phyloP scores from a whole-genome alignment of 2,888 invertebrate species.

The Rhorus exstirpatorius region DNA sequence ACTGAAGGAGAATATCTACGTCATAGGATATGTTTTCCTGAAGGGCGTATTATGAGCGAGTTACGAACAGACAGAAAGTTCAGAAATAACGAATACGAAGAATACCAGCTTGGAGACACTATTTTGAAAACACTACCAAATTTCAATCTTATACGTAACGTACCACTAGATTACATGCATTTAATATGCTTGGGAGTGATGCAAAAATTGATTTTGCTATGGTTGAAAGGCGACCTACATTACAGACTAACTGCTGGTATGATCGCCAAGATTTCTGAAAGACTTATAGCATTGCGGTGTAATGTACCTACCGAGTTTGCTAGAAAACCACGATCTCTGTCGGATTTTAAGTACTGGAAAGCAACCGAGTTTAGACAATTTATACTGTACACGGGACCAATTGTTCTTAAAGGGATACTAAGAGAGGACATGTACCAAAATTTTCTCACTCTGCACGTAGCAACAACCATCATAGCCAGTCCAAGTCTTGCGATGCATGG shows the following conservation, averaged over 20 bases:
- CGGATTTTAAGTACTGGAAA: conserved; percentile 38
- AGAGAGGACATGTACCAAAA: conserved; percentile 8
- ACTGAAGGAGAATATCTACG: neutral
- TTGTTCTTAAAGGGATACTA: conserved; percentile 16
- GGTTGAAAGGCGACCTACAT: conserved; percentile 11
- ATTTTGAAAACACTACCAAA: conserved; percentile 16
- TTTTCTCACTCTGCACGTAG: conserved; percentile 40
- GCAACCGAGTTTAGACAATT: conserved; percentile 45
- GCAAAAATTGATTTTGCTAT: conserved; percentile 59
- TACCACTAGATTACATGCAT: conserved; percentile 71
- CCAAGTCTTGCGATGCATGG: conserved; percentile 37
- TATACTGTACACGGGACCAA: conserved; percentile 41
- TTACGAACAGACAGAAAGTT: conserved; percentile 41
- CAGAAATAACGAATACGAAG: neutral
- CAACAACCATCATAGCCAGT: conserved; percentile 32
- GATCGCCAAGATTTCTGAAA: neutral
- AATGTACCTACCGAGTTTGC: conserved; percentile 26
- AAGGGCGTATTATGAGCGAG: no score
- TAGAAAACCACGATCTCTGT: conserved; percentile 33
- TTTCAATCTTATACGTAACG: conserved; percentile 58
- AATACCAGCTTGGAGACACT: conserved; percentile 11
- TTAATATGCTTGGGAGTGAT: conserved; percentile 65
- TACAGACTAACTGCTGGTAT: neutral
- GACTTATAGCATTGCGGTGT: neutral
- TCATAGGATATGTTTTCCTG: conserved; percentile 11